Percentiles rank a stretch among this genome's conserved stretches.
Evolutionary conservation across 1,140 invertebrate species (phyloP).

Genomic region (Eumaeus atala): DNA sequence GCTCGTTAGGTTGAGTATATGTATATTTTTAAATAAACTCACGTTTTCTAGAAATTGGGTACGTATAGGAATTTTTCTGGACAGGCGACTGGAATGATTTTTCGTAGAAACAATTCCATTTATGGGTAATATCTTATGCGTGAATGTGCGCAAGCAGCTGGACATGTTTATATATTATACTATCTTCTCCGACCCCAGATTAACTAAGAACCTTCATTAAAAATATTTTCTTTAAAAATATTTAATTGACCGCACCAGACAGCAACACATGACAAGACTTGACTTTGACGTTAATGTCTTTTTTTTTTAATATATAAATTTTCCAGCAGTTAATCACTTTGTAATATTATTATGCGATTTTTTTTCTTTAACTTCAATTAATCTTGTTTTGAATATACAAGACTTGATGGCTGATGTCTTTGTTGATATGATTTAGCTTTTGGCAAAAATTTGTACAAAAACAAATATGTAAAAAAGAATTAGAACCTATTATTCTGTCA

Average conservation of each 20-base stretch:
- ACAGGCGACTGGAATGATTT: conserved; percentile 60
- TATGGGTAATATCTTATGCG: conserved; percentile 63
- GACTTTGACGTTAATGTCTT: not conserved
- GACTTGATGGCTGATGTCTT: no score
- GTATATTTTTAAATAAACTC: conserved; percentile 26
- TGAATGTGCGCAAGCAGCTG: conserved; percentile 62
- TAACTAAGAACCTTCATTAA: conserved; percentile 7
- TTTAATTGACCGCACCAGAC: conserved; percentile 4
- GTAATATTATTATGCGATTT: no score
- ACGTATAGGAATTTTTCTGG: conserved; percentile 58
- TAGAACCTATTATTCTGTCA: no score
- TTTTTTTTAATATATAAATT: not conserved
- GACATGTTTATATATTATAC: conserved; percentile 54
- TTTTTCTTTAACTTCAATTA: no score
- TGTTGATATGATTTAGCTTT: no score
- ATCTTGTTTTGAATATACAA: no score
- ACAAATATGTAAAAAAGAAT: no score
- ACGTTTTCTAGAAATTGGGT: conserved; percentile 70
- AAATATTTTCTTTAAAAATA: conserved; percentile 8
- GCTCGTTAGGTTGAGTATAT: no score
- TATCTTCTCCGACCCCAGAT: conserved; percentile 25
- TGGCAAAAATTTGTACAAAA: no score
- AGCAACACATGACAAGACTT: not conserved
- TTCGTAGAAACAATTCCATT: conserved; percentile 67
- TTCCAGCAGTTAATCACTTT: no score